Evolutionary conservation across 2,797 vertebrate genomes (phyloP), one percentile per base, ranked within the genome.

Genomic region (Numenius phaeopus): DNA sequence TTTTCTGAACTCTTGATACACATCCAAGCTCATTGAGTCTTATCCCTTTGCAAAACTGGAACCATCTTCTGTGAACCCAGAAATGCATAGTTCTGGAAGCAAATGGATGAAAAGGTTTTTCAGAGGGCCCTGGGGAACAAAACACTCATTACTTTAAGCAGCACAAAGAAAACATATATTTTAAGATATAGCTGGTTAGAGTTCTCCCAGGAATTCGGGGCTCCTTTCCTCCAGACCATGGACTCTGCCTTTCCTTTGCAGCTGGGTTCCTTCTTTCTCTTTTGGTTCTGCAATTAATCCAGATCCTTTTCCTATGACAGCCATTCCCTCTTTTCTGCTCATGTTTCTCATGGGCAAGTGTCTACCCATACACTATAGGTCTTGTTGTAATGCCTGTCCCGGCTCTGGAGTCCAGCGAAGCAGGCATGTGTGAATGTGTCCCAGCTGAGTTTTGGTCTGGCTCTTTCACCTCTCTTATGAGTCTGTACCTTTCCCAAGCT

Each of bases 371-470:
- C 29, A 21, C 9, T 73, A 27, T 2, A 26, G 37, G 24, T 76
- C 66, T 55, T 47, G 46, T 20, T 82, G 75, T 82, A 89, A 47
- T 72, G 23, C 13, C n/a, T 50, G 11, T 14, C 62, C 34, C 46
- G 32, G 12, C 22, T 84, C n/a, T 34, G 37, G 34, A 42, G 39
- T 46, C n/a, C 62, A 55, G 55, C 0, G 3, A 83, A 87, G 14
- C 8, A 81, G 30, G n/a, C 1, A 0, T n/a, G 10, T 1, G 3
- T 30, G 9, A 42, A 16, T 20, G 9, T 54, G 37, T 69, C 44
- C 32, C 21, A 49, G 30, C 2, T 65, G 62, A 89, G 46, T 16
- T 87, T 79, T 85, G 32, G 1, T 26, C 59, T 92, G 46, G 5
- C 3, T 49, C 20, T 72, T 87, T 40, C 27, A 57, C 22, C 18